Conservation (phyloP, 2,888 invertebrate genomes). For the Crematogaster levior region DNA sequence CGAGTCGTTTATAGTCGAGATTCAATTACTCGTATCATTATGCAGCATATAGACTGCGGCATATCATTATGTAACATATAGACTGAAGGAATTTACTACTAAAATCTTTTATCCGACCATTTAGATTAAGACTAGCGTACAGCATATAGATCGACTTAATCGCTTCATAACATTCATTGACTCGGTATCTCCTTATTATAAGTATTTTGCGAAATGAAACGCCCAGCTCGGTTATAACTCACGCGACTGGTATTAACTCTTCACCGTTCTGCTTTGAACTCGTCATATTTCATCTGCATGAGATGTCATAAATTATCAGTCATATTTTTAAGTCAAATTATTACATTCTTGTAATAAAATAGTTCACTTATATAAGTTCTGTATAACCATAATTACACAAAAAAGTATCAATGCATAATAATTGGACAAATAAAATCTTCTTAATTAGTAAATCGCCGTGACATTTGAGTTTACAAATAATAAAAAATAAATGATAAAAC, state of each 20-base stretch:
- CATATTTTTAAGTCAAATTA: slow-evolving; percentile 11
- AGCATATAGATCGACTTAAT: neutral
- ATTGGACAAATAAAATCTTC: neutral
- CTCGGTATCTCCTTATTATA: slow-evolving; percentile 4
- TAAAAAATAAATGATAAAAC: neutral
- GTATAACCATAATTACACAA: neutral
- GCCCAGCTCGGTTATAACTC: slow-evolving; percentile 33
- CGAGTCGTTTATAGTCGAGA: slow-evolving; percentile 25
- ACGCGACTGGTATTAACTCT: slow-evolving; percentile 30
- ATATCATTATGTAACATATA: too few species aligned
- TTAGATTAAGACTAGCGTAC: slow-evolving; percentile 11
- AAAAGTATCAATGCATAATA: neutral
- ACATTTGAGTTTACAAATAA: neutral
- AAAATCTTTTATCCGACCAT: slow-evolving; percentile 26
- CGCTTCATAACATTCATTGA: slow-evolving; percentile 41
- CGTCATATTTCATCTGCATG: slow-evolving; percentile 31
- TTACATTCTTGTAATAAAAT: neutral
- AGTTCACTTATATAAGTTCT: neutral
- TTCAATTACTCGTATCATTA: slow-evolving; percentile 33
- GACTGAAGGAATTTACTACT: slow-evolving; percentile 21
- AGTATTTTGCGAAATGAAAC: slow-evolving; percentile 32
- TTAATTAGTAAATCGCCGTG: slow-evolving; percentile 3
- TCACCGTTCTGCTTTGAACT: neutral
- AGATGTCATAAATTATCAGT: slow-evolving; percentile 1
- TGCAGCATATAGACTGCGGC: too few species aligned